These are phyloP conservation scores for Tringa solitaria DNA, from an alignment of 2,113 vertebrate genomes.

Conservation along the genomic window DNA sequence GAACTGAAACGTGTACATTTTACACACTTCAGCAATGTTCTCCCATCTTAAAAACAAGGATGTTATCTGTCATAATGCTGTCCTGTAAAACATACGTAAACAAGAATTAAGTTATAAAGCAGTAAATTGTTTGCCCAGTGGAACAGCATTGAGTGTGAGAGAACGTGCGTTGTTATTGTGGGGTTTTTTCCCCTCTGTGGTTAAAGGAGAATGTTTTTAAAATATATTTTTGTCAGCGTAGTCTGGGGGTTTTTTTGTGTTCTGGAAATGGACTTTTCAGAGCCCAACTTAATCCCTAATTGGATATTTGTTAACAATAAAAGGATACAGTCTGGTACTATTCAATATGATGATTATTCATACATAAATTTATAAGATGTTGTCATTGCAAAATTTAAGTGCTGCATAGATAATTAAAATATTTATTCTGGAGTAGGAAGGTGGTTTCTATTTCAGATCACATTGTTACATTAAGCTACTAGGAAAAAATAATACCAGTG, in stretches of 20 bases:
- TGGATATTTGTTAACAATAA: neutral
- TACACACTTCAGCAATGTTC: neutral
- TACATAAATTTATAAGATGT: neutral
- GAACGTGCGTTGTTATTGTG: neutral
- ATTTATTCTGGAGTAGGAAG: neutral
- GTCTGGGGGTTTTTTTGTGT: neutral
- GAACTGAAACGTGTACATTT: neutral
- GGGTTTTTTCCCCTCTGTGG: accelerated
- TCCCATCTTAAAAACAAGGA: neutral
- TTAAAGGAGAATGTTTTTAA: neutral
- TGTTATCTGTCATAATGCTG: neutral
- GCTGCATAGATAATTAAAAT: neutral
- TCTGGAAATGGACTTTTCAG: neutral
- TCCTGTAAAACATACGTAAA: neutral
- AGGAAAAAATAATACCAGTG: neutral
- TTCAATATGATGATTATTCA: neutral
- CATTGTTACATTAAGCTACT: neutral
- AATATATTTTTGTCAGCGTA: neutral
- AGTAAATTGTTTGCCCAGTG: neutral
- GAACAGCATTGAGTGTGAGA: neutral
- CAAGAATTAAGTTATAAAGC: neutral
- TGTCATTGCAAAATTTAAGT: neutral
- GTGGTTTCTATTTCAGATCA: neutral
- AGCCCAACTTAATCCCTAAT: neutral
- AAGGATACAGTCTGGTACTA: neutral